Percentiles rank a stretch among this genome's conserved stretches.
These are phyloP conservation scores for Semotilus atromaculatus DNA, from an alignment of 2,797 vertebrate genomes.

Conservation along the genomic window DNA sequence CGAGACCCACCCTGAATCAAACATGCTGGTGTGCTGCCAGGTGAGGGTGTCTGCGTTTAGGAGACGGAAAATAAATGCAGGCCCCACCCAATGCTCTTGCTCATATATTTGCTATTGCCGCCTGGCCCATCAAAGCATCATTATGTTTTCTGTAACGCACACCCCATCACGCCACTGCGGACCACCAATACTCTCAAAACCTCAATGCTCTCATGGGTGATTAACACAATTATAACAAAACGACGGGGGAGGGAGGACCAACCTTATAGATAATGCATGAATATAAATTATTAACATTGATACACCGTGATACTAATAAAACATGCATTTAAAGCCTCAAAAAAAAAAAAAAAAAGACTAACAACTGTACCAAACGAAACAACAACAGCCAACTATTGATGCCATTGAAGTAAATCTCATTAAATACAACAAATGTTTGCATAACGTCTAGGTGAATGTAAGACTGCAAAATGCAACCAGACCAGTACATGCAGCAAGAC, in stretches of 20 bases:
- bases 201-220: conserved; percentile 19
- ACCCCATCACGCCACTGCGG: conserved; percentile 38
- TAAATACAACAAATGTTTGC: conserved; percentile 24
- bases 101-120: conserved; percentile 43
- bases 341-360: not conserved
- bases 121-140: conserved; percentile 26
- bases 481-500: not conserved
- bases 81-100: conserved; percentile 73
- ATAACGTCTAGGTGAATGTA: not conserved
- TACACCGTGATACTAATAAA: not conserved
- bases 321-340: not conserved
- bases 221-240: conserved; percentile 40
- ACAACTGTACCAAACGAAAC: not conserved
- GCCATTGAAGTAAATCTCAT: not conserved
- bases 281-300: conserved; percentile 13
- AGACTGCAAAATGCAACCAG: conserved; percentile 17
- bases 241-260: not conserved
- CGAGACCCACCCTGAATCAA: conserved; percentile 51
- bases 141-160: conserved; percentile 51
- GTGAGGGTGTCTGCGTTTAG: conserved; percentile 66
- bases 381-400: not conserved
- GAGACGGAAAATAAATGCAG: conserved; percentile 64
- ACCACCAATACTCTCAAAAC: conserved; percentile 19
- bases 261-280: conserved; percentile 6
- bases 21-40: conserved; percentile 71